These are phyloP conservation scores for Megalopta genalis DNA, from an alignment of 1,140 invertebrate genomes.

Conservation along the genomic window DNA sequence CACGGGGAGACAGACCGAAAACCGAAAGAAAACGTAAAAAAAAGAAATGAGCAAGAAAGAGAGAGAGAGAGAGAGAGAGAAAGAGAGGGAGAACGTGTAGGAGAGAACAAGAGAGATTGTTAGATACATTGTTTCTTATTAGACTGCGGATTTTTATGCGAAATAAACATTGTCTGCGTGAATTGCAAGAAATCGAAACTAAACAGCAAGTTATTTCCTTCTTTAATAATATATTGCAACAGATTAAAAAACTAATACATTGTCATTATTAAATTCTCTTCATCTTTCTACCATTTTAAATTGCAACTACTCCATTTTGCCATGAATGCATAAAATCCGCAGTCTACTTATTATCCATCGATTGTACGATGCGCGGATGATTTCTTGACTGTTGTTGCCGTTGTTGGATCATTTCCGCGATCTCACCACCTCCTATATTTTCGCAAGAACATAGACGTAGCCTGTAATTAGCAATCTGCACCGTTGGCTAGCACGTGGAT, in stretches of 20 bases:
- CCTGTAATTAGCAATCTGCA: neutral
- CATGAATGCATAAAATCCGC: too few relatives aligned
- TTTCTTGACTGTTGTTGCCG: neutral
- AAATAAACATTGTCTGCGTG: too few relatives aligned
- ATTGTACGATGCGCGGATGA: neutral
- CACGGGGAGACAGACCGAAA: too few relatives aligned
- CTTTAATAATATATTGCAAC: too few relatives aligned
- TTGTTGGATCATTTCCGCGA: conserved; percentile 9
- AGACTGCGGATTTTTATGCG: too few relatives aligned
- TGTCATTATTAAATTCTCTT: too few relatives aligned
- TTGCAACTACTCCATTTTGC: too few relatives aligned
- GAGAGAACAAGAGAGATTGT: conserved; percentile 14
- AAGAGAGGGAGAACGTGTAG: neutral
- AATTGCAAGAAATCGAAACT: too few relatives aligned
- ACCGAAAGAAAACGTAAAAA: neutral
- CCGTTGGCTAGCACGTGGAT: neutral
- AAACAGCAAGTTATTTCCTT: too few relatives aligned
- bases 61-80: conserved; percentile 15
- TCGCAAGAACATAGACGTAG: neutral
- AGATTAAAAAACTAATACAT: too few relatives aligned
- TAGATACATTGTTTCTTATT: conserved; percentile 2
- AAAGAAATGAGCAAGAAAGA: conserved; percentile 6
- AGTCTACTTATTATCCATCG: conserved; percentile 5
- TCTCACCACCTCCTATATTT: neutral
- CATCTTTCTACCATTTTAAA: too few relatives aligned